These are phyloP conservation scores for Cetoscarus ocellatus DNA, from an alignment of 2,797 vertebrate species.

Conservation along the genomic window DNA sequence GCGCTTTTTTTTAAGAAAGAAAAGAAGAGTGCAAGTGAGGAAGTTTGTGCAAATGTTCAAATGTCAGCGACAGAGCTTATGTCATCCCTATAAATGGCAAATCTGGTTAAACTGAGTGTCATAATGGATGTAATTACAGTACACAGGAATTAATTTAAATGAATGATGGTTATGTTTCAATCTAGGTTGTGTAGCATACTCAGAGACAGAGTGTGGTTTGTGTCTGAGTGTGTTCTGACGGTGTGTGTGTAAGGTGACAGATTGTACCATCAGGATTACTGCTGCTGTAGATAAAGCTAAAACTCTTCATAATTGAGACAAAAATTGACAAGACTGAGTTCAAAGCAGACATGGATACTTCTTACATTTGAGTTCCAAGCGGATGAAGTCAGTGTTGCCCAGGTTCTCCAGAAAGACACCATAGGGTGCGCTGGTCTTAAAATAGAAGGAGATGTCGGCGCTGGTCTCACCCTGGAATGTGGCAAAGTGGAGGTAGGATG, in stretches of 20 bases:
- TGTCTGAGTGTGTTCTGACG: neutral
- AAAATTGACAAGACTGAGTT: no score
- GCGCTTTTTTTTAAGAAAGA: no score
- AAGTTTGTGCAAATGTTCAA: no score
- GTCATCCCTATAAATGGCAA: constrained; percentile 55
- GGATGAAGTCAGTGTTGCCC: constrained; percentile 98
- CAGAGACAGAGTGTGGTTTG: constrained; percentile 24
- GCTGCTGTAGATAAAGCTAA: constrained; percentile 38
- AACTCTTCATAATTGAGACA: constrained; percentile 30
- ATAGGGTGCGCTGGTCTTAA: constrained; percentile 94
- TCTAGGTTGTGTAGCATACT: no score
- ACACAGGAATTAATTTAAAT: constrained; percentile 78
- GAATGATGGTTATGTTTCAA: constrained; percentile 73
- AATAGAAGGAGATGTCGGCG: constrained; percentile 98
- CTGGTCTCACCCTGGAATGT: constrained; percentile 98
- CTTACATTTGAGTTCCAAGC: constrained; percentile 90
- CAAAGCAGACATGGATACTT: neutral
- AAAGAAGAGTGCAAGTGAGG: no score
- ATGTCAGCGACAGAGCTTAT: neutral
- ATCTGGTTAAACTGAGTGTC: constrained; percentile 75
- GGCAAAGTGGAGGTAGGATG: constrained; percentile 97
- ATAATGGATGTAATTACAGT: constrained; percentile 77
- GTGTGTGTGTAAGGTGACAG: constrained; percentile 16
- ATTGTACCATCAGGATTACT: constrained; percentile 23
- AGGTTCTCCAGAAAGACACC: constrained; percentile 98